phyloP scores from a whole-genome alignment of 2,888 invertebrate species.

The Anodontia alba region DNA sequence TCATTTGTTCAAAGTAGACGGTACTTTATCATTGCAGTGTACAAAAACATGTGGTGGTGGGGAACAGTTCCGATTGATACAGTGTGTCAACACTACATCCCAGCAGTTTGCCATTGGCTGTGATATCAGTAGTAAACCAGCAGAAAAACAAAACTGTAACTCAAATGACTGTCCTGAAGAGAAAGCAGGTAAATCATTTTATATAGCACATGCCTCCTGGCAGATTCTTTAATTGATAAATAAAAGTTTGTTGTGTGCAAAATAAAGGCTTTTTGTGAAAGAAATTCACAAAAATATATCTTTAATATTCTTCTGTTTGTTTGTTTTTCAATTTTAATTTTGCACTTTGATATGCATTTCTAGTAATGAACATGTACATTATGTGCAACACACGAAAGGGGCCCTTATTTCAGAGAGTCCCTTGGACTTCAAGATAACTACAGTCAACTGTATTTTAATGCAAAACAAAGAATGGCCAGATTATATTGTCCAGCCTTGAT shows the following conservation, averaged over 20 bases:
- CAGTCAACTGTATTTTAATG: no score
- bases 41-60: conserved; percentile 84
- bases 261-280: neutral
- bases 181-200: conserved; percentile 65
- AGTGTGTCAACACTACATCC: conserved; percentile 83
- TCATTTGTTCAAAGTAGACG: no score
- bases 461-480: no score
- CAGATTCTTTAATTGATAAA: neutral
- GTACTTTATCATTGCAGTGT: conserved; percentile 76
- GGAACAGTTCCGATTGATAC: conserved; percentile 84
- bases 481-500: no score
- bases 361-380: no score
- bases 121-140: conserved; percentile 75
- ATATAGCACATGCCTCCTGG: neutral
- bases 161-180: conserved; percentile 78
- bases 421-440: no score
- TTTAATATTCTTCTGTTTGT: no score
- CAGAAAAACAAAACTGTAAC: conserved; percentile 81
- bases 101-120: conserved; percentile 81
- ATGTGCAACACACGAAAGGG: no score
- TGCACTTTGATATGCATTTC: no score
- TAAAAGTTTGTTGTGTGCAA: neutral
- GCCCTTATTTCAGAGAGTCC: no score
- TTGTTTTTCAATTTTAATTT: no score
- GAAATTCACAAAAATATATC: neutral